Conservation (phyloP, 1,140 invertebrate species). For the Dinoponera quadriceps region DNA sequence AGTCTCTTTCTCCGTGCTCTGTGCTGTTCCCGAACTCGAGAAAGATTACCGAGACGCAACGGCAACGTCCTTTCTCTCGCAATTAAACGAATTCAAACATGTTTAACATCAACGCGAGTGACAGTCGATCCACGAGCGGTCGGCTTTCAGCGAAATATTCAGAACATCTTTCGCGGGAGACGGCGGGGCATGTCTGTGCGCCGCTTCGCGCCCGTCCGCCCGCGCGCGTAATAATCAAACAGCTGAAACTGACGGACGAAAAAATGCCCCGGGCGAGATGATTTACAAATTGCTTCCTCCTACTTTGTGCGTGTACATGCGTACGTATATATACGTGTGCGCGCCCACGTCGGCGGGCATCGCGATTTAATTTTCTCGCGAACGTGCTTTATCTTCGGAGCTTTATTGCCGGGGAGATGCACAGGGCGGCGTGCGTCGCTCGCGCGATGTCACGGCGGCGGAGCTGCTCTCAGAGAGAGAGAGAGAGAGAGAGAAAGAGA, state of each 20-base stretch:
- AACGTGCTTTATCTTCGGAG: slow-evolving; percentile 46
- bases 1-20: no score
- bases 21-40: no score
- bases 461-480: slow-evolving; percentile 1
- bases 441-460: slow-evolving; percentile 28
- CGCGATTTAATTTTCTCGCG: slow-evolving; percentile 56
- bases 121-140: no score
- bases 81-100: no score
- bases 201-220: slow-evolving; percentile 26
- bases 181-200: background rate
- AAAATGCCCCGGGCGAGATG: slow-evolving; percentile 26
- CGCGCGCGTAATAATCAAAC: slow-evolving; percentile 34
- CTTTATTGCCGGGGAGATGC: slow-evolving; percentile 45
- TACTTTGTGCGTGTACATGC: background rate
- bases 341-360: slow-evolving; percentile 21
- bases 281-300: slow-evolving; percentile 45
- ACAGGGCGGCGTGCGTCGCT: slow-evolving; percentile 14
- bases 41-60: no score
- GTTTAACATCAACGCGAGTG: no score
- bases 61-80: no score
- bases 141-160: background rate
- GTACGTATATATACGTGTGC: no score
- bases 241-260: slow-evolving; percentile 8
- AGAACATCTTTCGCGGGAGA: background rate
- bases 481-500: background rate